Percentiles rank a stretch among this genome's conserved stretches.
Evolutionary conservation across 2,113 vertebrate genomes (phyloP).

Genomic region (Cololabis saira): DNA sequence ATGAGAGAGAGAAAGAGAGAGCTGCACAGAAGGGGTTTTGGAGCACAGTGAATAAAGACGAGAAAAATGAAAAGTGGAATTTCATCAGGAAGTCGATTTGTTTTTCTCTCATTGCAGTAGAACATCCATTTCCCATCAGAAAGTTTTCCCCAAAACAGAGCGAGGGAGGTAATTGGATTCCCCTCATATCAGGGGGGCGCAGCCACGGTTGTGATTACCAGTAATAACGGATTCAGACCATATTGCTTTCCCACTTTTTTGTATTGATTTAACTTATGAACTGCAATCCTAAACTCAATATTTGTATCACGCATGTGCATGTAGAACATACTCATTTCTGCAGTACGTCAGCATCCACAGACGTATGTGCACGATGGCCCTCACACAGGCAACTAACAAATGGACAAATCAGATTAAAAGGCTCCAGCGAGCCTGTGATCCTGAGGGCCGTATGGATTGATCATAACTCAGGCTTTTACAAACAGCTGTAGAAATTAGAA

Average conservation of each 20-base stretch:
- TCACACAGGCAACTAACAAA: slow-evolving; percentile 7
- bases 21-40: slow-evolving; percentile 16
- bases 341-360: not conserved
- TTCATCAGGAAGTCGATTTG: slow-evolving; percentile 74
- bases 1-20: slow-evolving; percentile 3
- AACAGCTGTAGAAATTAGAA: slow-evolving; percentile 8
- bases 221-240: slow-evolving; percentile 71
- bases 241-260: slow-evolving; percentile 65
- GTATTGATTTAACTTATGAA: slow-evolving; percentile 65
- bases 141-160: slow-evolving; percentile 60
- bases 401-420: slow-evolving; percentile 9
- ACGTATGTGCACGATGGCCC: not conserved
- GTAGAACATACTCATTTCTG: not conserved
- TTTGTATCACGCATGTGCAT: slow-evolving; percentile 27
- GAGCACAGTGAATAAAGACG: slow-evolving; percentile 46
- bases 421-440: not conserved
- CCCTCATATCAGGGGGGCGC: slow-evolving; percentile 58
- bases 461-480: slow-evolving; percentile 32
- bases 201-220: slow-evolving; percentile 65
- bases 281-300: slow-evolving; percentile 45
- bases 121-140: slow-evolving; percentile 71
- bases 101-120: slow-evolving; percentile 67
- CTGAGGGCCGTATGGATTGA: slow-evolving; percentile 46
- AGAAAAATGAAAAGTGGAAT: slow-evolving; percentile 71
- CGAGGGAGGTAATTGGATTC: slow-evolving; percentile 73